phyloP scores from a whole-genome alignment of 2,797 vertebrate genomes.

The Megaceryle alcyon region DNA sequence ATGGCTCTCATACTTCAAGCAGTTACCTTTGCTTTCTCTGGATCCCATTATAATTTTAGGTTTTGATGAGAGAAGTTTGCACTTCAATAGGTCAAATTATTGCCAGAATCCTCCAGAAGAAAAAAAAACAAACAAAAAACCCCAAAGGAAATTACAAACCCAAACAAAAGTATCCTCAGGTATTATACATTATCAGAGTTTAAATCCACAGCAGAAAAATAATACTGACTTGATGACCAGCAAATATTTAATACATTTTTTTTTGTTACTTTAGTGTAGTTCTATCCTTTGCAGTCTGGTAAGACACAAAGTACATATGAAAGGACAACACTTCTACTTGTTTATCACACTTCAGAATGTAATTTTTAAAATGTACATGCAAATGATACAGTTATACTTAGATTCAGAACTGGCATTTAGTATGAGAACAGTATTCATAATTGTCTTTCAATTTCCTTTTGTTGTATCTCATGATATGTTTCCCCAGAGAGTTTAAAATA shows the following conservation, averaged over 20 bases:
- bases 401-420: constrained; percentile 43
- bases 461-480: background rate
- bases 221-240: background rate
- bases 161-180: background rate
- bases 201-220: background rate
- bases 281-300: background rate
- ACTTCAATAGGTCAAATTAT: background rate
- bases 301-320: background rate
- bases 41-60: background rate
- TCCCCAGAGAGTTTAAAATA: constrained; percentile 18
- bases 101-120: background rate
- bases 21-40: background rate
- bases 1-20: background rate
- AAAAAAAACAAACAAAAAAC: background rate
- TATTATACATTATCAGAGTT: background rate
- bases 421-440: constrained; percentile 20
- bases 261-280: background rate
- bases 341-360: constrained; percentile 8
- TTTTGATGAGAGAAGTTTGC: background rate
- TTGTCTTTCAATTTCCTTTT: constrained; percentile 57
- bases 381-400: constrained; percentile 49
- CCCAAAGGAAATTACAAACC: background rate
- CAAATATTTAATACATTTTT: background rate
- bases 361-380: constrained; percentile 17
- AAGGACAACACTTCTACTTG: background rate